Base-by-base conservation (phyloP, 2,797 vertebrate genomes). In the Pangasius macronema region DNA sequence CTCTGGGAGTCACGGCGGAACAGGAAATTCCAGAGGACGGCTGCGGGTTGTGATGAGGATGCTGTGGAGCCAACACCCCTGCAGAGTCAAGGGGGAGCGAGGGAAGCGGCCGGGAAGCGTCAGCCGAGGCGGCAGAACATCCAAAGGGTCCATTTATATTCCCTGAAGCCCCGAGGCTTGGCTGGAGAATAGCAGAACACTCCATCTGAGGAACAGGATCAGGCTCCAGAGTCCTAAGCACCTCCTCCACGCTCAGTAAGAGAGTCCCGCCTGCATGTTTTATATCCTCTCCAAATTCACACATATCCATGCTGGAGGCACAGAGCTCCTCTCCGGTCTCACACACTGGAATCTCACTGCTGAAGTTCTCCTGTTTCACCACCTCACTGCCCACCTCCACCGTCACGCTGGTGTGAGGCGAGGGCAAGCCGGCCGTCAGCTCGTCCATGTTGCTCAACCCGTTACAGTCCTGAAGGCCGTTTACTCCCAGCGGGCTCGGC, bases 241-340 rank as follows among this genome's bases (percentile, higher is more conserved):
- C 99, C 92, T 99, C 98, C 95, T 99, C 99, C 0, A 99, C 97
- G 1, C 98, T 99, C 79, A 99, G 94, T 91, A 99, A 93, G 6
- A 99, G 93, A 5, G 97, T 95, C 36, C 97, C 98, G 0, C 96
- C 97, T 0, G 95, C 94, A 0, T 97, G 97, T 91, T 98, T 99
- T 57, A 98, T 96, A 24, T 99, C 98, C 57, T 98, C 98, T 1
- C 95, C 96, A 46, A 98, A 98, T 83, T 95, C 91, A 83, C 96
- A 97, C 90, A 97, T 96, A 92, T 97, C 96, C 10, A 97, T 94
- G 91, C 95, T 94, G 42, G 97, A 94, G 30, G 98, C 94, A 90
- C 97, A 98, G 65, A 99, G 95, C 88, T 97, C 97, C 90, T 93
- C 95, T 20, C 92, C 92, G 0, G 96, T 92, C 89, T 98, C 97